Conservation (phyloP, 2,113 vertebrate species). For the Hemiscyllium ocellatum region DNA sequence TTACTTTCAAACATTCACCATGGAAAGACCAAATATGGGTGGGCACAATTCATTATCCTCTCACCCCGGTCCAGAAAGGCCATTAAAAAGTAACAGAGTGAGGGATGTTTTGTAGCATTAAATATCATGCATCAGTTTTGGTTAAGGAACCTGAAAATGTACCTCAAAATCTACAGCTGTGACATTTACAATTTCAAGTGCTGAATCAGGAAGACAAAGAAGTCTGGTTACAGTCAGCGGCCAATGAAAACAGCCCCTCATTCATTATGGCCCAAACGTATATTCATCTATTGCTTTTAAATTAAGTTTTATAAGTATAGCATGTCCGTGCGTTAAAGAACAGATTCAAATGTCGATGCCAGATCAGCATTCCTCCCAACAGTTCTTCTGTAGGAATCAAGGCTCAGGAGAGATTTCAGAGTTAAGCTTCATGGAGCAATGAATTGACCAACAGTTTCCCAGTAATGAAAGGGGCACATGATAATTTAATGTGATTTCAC, state of each 20-base stretch:
- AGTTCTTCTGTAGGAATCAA: neutral
- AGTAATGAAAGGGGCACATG: neutral
- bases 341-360: neutral
- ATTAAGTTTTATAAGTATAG: neutral
- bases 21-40: neutral
- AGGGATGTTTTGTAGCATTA: neutral
- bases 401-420: neutral
- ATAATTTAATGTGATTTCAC: neutral
- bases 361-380: neutral
- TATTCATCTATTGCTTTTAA: conserved; percentile 12
- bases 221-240: neutral
- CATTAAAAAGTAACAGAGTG: neutral
- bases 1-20: neutral
- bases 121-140: neutral
- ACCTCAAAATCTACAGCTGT: neutral
- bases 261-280: neutral
- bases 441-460: neutral
- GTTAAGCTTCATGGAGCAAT: neutral
- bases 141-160: neutral
- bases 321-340: neutral
- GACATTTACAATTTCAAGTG: conserved; percentile 22
- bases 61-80: neutral
- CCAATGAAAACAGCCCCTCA: neutral
- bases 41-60: neutral
- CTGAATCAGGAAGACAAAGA: neutral